These are phyloP conservation scores for Odontamblyopus lacepedii DNA, from an alignment of 2,797 vertebrate species.

Conservation along the genomic window DNA sequence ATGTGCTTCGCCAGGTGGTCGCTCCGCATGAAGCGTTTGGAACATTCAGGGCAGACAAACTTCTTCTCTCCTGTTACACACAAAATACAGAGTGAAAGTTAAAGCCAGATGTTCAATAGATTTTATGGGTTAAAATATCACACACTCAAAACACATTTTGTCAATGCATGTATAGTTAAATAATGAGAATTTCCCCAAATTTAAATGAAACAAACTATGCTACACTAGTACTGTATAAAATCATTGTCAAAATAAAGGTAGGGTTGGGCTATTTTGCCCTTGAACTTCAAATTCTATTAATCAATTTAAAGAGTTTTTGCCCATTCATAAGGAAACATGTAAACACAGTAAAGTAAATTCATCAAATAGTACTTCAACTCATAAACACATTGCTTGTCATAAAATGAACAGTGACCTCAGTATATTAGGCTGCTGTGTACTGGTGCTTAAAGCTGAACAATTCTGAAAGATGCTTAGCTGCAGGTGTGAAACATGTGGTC, in stretches of 20 bases:
- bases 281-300: too few species aligned
- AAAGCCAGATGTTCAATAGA: slow-evolving; percentile 27
- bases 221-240: too few species aligned
- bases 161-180: too few species aligned
- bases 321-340: too few species aligned
- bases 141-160: neutral
- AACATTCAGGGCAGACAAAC: slow-evolving; percentile 98
- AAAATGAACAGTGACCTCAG: neutral
- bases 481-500: neutral
- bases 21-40: slow-evolving; percentile 99
- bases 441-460: neutral
- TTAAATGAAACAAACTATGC: too few species aligned
- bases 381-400: neutral
- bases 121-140: neutral
- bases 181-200: too few species aligned
- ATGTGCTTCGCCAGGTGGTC: slow-evolving; percentile 99
- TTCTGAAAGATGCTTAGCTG: neutral
- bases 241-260: too few species aligned
- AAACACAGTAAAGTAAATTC: too few species aligned
- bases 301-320: too few species aligned
- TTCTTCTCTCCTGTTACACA: slow-evolving; percentile 93
- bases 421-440: neutral
- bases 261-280: too few species aligned
- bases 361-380: neutral
- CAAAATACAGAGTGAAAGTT: slow-evolving; percentile 36